These are phyloP conservation scores for Marmota flaviventris DNA, from an alignment of 2,113 vertebrate species.

Conservation along the genomic window DNA sequence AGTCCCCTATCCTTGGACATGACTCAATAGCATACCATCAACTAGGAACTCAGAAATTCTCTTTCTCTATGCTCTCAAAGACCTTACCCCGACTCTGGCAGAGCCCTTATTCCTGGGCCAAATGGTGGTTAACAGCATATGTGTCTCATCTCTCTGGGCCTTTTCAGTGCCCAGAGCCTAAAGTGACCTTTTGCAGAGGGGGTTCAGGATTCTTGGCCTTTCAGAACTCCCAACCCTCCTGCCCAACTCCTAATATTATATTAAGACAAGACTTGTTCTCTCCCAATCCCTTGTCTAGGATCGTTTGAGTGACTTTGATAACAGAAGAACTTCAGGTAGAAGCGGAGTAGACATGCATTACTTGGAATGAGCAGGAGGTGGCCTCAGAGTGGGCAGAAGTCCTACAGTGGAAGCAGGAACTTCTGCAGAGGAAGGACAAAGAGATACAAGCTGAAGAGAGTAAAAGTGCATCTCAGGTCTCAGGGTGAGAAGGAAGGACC, in stretches of 20 bases:
- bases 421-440: neutral
- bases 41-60: neutral
- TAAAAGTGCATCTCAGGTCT: neutral
- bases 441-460: neutral
- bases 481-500: neutral
- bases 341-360: neutral
- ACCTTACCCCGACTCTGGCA: too few relatives aligned
- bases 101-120: neutral
- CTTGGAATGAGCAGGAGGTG: neutral
- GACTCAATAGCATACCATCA: neutral
- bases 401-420: neutral
- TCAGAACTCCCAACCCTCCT: neutral
- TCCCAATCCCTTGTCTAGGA: neutral
- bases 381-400: neutral
- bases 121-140: neutral
- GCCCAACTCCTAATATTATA: neutral
- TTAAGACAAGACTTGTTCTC: neutral
- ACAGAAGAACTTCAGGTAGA: neutral
- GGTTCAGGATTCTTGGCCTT: neutral
- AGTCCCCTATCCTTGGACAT: too few relatives aligned
- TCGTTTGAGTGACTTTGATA: neutral
- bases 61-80: neutral
- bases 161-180: neutral
- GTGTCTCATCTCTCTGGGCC: neutral
- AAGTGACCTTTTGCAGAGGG: neutral